Conservation (phyloP, 1,140 invertebrate species). For the Pseudomyrmex flavicornis region DNA sequence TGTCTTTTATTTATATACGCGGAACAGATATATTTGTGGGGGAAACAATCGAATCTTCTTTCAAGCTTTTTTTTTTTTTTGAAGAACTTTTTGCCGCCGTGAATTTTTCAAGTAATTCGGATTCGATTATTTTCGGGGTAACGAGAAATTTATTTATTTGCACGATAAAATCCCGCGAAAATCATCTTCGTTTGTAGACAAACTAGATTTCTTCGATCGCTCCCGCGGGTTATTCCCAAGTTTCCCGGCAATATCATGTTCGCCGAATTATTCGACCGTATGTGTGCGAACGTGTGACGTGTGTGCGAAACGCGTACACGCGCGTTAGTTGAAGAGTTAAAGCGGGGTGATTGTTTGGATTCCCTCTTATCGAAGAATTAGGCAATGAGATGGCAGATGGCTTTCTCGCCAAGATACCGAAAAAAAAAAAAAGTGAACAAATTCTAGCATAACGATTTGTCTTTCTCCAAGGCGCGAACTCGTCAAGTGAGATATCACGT, state of each 20-base stretch:
- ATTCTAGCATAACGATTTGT: too few species aligned
- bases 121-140: background rate
- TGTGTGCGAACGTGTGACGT: too few species aligned
- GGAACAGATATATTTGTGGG: background rate
- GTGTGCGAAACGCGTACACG: background rate
- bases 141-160: too few species aligned
- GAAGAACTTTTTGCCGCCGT: background rate
- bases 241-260: conserved; percentile 2
- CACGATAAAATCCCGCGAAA: too few species aligned
- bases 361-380: too few species aligned
- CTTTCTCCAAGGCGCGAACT: too few species aligned
- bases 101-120: background rate
- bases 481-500: too few species aligned
- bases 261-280: conserved; percentile 29
- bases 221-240: background rate
- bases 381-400: too few species aligned
- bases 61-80: background rate
- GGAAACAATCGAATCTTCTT: background rate
- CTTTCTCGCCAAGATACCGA: too few species aligned
- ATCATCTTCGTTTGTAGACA: too few species aligned
- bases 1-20: background rate
- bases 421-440: too few species aligned
- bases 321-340: conserved; percentile 22
- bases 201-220: background rate
- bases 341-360: too few species aligned